Conservation (phyloP, 2,888 invertebrate species). For the Pristionchus entomophagus region DNA sequence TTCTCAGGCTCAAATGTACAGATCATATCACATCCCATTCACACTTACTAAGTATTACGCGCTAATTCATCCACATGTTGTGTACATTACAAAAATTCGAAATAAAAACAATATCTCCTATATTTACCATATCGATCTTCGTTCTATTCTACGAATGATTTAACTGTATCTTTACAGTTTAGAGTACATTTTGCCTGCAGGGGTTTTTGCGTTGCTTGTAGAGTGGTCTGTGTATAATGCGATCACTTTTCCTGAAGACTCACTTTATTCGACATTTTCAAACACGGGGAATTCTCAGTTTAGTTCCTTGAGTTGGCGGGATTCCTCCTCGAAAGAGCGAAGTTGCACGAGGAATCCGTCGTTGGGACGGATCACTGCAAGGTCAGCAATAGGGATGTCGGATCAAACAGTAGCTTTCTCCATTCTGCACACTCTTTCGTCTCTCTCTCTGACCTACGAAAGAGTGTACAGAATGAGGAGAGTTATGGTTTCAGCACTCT, state of each 20-base stretch:
- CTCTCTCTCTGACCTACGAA: too few species aligned
- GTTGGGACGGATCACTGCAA: slow-evolving; percentile 68
- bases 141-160: too few species aligned
- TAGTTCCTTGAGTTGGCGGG: not conserved
- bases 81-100: too few species aligned
- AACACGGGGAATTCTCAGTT: not conserved
- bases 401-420: too few species aligned
- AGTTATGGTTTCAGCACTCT: too few species aligned
- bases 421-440: too few species aligned
- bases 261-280: not conserved
- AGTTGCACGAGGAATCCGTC: slow-evolving; percentile 70
- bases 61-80: too few species aligned
- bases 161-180: not conserved
- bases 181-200: not conserved
- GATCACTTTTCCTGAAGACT: not conserved
- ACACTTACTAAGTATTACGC: not conserved
- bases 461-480: too few species aligned
- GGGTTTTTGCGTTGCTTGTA: not conserved
- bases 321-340: slow-evolving; percentile 59
- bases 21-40: too few species aligned
- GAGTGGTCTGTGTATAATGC: not conserved
- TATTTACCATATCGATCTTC: too few species aligned
- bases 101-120: too few species aligned
- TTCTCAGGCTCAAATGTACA: too few species aligned
- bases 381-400: not conserved